phyloP scores from a whole-genome alignment of 1,140 invertebrate species.

The Achatina immaculata region DNA sequence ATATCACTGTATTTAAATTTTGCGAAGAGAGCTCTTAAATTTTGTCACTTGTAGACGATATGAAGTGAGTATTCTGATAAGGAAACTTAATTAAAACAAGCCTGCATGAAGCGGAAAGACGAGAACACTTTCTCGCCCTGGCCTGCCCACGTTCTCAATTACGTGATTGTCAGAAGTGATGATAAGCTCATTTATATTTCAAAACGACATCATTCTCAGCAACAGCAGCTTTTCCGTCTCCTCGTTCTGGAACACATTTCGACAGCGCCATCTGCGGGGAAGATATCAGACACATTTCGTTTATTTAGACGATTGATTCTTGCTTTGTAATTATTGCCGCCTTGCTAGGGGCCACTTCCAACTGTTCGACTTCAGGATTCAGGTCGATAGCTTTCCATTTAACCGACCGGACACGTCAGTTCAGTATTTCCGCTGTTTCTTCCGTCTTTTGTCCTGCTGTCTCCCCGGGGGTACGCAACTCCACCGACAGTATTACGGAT shows the following conservation, averaged over 20 bases:
- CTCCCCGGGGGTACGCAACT: not conserved
- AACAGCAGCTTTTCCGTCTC: not conserved
- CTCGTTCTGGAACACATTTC: not conserved
- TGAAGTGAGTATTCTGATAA: not conserved
- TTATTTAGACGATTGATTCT: conserved; percentile 33
- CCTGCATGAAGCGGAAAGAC: not conserved
- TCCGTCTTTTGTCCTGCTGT: conserved; percentile 22
- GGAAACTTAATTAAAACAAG: not conserved
- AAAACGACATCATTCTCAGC: not conserved
- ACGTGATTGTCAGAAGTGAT: not conserved
- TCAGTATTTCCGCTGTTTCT: conserved; percentile 31
- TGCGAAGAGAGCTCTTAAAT: too few relatives aligned
- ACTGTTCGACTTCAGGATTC: conserved; percentile 10
- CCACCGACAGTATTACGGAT: conserved; percentile 18
- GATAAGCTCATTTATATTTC: conserved; percentile 28
- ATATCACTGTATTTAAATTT: too few relatives aligned
- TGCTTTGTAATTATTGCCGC: conserved; percentile 22
- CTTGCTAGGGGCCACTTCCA: not conserved
- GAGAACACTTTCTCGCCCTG: not conserved
- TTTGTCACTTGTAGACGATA: not conserved
- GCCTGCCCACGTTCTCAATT: not conserved
- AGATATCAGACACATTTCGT: conserved; percentile 18
- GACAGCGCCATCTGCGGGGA: conserved; percentile 4
- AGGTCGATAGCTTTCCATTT: conserved; percentile 1
- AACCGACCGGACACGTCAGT: conserved; percentile 21